phyloP scores from a whole-genome alignment of 2,797 vertebrate species.

The Muraenolepis orangiensis region DNA sequence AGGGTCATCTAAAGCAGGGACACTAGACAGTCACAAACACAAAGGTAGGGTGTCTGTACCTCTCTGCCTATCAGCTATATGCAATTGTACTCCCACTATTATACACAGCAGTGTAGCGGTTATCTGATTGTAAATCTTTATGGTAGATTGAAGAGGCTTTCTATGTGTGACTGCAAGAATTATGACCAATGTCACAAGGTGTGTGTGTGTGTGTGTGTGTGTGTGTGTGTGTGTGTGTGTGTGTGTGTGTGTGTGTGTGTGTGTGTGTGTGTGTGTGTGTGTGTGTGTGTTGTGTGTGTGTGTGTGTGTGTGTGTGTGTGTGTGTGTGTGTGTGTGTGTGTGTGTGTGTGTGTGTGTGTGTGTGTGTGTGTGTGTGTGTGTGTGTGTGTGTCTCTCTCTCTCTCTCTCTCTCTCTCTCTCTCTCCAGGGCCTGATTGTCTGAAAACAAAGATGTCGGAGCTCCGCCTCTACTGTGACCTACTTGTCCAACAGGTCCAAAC shows the following conservation, averaged over 20 bases:
- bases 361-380: too few species aligned
- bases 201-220: not conserved
- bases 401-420: too few species aligned
- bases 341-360: not conserved
- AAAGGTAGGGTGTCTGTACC: constrained; percentile 70
- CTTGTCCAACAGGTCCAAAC: constrained; percentile 96
- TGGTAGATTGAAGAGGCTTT: not conserved
- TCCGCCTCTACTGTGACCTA: constrained; percentile 96
- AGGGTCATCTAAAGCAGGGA: constrained; percentile 92
- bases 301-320: not conserved
- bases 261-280: not conserved
- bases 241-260: too few species aligned
- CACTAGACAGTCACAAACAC: constrained; percentile 88
- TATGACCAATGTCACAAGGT: not conserved
- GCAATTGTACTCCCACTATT: not conserved
- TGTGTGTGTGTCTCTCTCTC: not conserved
- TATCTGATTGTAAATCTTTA: too few species aligned
- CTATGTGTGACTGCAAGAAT: not conserved
- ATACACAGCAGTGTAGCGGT: too few species aligned
- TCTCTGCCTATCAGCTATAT: not conserved
- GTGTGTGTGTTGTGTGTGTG: too few species aligned
- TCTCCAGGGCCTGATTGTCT: constrained; percentile 85
- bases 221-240: not conserved
- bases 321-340: not conserved
- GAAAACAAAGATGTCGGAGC: constrained; percentile 98